Conservation (phyloP, 2,888 invertebrate genomes). For the Atrina japonica region DNA sequence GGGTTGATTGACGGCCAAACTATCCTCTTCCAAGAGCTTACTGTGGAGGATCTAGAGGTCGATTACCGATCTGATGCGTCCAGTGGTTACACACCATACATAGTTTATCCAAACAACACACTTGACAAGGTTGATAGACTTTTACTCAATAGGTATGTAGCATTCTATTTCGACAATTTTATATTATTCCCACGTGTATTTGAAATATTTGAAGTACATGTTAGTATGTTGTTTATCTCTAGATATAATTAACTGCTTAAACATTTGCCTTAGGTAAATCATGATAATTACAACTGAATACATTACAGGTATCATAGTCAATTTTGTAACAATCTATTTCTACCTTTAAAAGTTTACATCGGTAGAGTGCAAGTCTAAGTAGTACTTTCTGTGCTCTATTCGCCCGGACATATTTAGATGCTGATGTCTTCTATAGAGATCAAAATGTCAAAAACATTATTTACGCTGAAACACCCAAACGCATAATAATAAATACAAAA, state of each 20-base stretch:
- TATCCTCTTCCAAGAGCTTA: constrained; percentile 50
- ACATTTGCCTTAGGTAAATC: too few relatives aligned
- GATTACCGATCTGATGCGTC: constrained; percentile 61
- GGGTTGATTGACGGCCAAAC: constrained; percentile 56
- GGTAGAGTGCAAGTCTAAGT: too few relatives aligned
- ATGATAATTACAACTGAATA: too few relatives aligned
- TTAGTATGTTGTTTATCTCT: background rate
- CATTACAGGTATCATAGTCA: too few relatives aligned
- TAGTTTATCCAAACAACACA: constrained; percentile 55
- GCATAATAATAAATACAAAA: too few relatives aligned
- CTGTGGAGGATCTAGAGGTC: constrained; percentile 38
- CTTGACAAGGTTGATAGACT: constrained; percentile 52
- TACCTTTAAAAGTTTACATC: too few relatives aligned
- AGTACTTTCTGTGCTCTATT: too few relatives aligned
- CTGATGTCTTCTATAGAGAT: too few relatives aligned
- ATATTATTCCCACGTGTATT: background rate
- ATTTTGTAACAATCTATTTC: too few relatives aligned
- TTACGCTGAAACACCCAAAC: too few relatives aligned
- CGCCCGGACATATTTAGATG: too few relatives aligned
- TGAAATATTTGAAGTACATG: background rate
- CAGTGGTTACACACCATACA: constrained; percentile 54
- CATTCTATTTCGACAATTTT: background rate
- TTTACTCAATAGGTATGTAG: constrained; percentile 50
- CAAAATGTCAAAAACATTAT: too few relatives aligned
- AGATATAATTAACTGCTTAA: background rate